phyloP scores from a whole-genome alignment of 2,888 invertebrate genomes.

The Balanococcus diminutus region DNA sequence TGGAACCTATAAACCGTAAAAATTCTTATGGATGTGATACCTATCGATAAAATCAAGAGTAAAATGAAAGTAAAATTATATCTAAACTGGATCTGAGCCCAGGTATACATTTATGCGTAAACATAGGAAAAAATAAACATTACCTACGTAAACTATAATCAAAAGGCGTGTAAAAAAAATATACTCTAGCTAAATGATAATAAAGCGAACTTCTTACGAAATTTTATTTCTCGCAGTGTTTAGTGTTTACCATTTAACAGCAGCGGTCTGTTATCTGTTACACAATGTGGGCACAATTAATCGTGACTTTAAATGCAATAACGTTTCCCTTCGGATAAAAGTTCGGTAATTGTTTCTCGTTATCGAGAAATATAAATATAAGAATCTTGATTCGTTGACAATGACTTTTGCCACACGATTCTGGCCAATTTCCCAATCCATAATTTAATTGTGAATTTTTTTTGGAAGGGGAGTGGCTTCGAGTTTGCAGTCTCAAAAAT shows the following conservation, averaged over 20 bases:
- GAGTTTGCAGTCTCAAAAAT: no score
- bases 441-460: no score
- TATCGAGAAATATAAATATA: not conserved
- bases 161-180: conserved; percentile 22
- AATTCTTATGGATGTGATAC: not conserved
- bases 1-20: not conserved
- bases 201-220: conserved; percentile 25
- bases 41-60: conserved; percentile 13
- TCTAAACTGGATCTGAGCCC: conserved; percentile 1
- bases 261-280: conserved; percentile 6
- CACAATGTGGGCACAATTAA: conserved; percentile 10
- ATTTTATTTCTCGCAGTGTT: conserved; percentile 19
- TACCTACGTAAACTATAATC: not conserved
- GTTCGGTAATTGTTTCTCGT: conserved; percentile 12
- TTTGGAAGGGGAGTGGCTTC: no score
- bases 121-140: not conserved
- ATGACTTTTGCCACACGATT: not conserved
- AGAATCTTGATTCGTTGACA: not conserved
- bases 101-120: not conserved
- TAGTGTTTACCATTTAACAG: not conserved
- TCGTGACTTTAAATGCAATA: conserved; percentile 14
- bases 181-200: not conserved
- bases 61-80: not conserved
- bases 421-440: no score
- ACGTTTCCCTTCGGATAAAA: not conserved